These are phyloP conservation scores for Rhinoraja longicauda DNA, from an alignment of 2,797 vertebrate species.

Conservation along the genomic window DNA sequence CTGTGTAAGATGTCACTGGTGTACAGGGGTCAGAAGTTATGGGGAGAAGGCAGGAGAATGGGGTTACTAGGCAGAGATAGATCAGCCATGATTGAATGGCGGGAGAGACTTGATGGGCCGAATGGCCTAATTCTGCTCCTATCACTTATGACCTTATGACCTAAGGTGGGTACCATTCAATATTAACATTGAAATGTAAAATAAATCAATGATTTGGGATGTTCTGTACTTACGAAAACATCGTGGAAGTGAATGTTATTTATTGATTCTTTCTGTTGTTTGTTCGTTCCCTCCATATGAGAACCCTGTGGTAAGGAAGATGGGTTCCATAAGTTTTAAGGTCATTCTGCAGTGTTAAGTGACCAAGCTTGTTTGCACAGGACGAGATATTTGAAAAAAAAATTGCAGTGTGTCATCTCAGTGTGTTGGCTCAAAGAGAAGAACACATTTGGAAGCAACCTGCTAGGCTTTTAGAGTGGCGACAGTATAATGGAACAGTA, in stretches of 20 bases:
- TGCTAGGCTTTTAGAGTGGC: background rate
- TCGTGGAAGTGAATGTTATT: background rate
- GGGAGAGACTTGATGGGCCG: too few relatives aligned
- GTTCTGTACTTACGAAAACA: background rate
- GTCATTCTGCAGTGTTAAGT: background rate
- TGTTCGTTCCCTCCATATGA: background rate
- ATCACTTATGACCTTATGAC: too few relatives aligned
- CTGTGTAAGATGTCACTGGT: background rate
- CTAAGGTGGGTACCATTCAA: background rate
- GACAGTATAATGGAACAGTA: background rate
- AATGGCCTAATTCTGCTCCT: too few relatives aligned
- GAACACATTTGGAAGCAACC: background rate
- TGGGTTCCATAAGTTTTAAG: background rate
- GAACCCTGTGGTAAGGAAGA: background rate
- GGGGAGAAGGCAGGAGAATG: too few relatives aligned
- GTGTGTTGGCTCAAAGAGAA: background rate
- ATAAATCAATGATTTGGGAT: background rate
- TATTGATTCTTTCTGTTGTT: background rate
- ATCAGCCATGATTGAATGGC: too few relatives aligned
- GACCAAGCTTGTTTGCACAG: slow-evolving; percentile 1
- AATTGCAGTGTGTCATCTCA: background rate
- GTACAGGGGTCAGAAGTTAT: background rate
- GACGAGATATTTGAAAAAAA: background rate
- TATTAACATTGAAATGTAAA: background rate
- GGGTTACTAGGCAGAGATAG: too few relatives aligned